phyloP scores from a whole-genome alignment of 2,113 vertebrate species.

The Mus pahari region DNA sequence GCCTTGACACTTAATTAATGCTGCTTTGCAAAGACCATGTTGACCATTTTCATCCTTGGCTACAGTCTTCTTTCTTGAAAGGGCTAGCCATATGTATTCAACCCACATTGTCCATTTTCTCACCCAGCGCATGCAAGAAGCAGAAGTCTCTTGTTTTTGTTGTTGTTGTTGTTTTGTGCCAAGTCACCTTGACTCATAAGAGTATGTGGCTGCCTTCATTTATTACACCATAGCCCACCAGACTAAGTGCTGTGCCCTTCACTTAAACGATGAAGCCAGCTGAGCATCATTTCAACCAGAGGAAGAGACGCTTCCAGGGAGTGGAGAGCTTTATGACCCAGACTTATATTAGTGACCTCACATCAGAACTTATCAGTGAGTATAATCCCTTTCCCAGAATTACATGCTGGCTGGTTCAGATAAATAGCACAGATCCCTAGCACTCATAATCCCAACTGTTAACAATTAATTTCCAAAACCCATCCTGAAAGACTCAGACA shows the following conservation, averaged over 20 bases:
- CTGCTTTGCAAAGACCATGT: neutral
- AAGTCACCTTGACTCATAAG: neutral
- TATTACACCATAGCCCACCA: neutral
- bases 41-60: neutral
- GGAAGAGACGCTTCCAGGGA: constrained; percentile 13
- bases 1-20: neutral
- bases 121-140: neutral
- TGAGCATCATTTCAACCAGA: constrained; percentile 58
- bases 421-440: constrained; percentile 80
- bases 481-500: constrained; percentile 65
- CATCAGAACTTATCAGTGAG: constrained; percentile 75
- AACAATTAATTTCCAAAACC: constrained; percentile 81
- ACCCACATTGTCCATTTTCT: neutral
- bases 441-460: constrained; percentile 77
- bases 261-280: constrained; percentile 40
- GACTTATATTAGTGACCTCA: constrained; percentile 69
- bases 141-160: neutral
- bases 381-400: constrained; percentile 79
- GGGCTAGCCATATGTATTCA: neutral
- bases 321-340: constrained; percentile 55
- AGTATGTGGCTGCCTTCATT: neutral
- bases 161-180: neutral
- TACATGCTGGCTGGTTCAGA: constrained; percentile 73
- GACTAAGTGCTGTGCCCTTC: constrained; percentile 45
- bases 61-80: neutral